Base-by-base conservation (phyloP, 1,140 invertebrate genomes). In the Calephelis nemesis region DNA sequence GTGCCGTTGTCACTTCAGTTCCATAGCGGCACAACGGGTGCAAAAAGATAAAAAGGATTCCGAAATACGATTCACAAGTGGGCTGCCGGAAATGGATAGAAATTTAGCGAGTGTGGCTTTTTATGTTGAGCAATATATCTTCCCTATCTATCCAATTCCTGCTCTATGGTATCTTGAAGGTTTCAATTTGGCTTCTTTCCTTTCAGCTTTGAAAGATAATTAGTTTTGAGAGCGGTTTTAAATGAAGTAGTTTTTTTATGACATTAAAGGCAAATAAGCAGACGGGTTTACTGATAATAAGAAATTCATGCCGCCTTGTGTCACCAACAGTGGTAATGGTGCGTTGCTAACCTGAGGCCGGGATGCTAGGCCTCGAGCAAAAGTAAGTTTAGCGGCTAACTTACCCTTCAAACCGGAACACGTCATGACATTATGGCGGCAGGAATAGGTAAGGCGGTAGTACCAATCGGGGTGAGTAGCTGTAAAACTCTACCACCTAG, bases 31-130 rank as follows among this genome's bases (percentile, higher is more conserved):
- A 75, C 73, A 72, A 77, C 78, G 73, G 76, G 70, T 72, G 80
- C 78, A 88, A 89, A 87, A 87, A 88, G 81, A 88, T 84, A 91
- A 89, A 90, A 89, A 86, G 80, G 82, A 87, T 83, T 78, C 79
- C 80, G 80, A 88, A 89, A 89, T 89, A 85, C 84, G 83, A 87
- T 87, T 89, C 85, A 84, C 81, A 85, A 91, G 85, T 91, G 84
- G 84, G 63, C 81, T 83, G 84, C 76, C 79, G 82, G 84, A 87
- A 87, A 87, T 87, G 81, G 84, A 82, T 83, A 87, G 83, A 85
- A 85, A 84, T 85, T 84, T 84, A 83, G 77, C 74, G 79, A 82
- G 78, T 77, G 74, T 74, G 82, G 81, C 82, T 89, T 89, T 90
- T 77, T 77, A 72, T 74, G 78, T 82, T 78, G 73, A 73, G 75